Evolutionary conservation across 1,140 invertebrate genomes (phyloP).

Genomic region (Globodera rostochiensis): DNA sequence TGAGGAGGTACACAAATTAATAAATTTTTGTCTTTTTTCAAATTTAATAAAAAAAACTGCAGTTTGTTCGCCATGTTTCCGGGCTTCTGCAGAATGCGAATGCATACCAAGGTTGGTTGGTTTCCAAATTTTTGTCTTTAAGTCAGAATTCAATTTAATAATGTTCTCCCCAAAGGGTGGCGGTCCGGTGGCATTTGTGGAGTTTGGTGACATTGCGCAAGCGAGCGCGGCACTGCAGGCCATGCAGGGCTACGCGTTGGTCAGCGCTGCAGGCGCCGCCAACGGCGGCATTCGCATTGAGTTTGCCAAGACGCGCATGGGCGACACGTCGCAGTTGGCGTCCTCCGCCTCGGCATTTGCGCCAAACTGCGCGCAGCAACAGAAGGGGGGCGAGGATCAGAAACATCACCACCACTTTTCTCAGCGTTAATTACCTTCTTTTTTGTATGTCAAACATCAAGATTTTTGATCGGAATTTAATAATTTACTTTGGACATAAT

Average conservation of each 20-base stretch:
- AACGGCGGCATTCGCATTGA: slow-evolving; percentile 89
- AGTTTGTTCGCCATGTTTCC: slow-evolving; percentile 90
- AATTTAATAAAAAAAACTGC: slow-evolving; percentile 65
- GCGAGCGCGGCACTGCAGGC: slow-evolving; percentile 85
- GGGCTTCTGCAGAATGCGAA: slow-evolving; percentile 92
- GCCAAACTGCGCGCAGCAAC: neutral
- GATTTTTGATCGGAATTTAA: too few relatives aligned
- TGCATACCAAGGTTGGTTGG: slow-evolving; percentile 81
- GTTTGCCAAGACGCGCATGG: slow-evolving; percentile 97
- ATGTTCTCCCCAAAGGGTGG: slow-evolving; percentile 68
- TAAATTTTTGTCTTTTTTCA: too few relatives aligned
- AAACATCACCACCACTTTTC: neutral
- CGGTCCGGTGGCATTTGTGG: slow-evolving; percentile 90
- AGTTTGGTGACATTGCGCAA: slow-evolving; percentile 85
- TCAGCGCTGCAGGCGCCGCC: slow-evolving; percentile 88
- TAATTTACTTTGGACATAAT: too few relatives aligned
- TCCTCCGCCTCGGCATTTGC: neutral
- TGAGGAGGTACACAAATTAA: slow-evolving; percentile 68
- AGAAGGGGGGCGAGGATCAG: neutral
- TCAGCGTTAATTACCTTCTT: too few relatives aligned
- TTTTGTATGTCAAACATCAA: too few relatives aligned
- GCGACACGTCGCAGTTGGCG: slow-evolving; percentile 68
- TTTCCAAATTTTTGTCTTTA: too few relatives aligned
- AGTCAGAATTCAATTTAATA: neutral
- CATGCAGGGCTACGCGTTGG: slow-evolving; percentile 79